Conservation (phyloP, 1,140 invertebrate genomes). For the Scylla paramamosain region DNA sequence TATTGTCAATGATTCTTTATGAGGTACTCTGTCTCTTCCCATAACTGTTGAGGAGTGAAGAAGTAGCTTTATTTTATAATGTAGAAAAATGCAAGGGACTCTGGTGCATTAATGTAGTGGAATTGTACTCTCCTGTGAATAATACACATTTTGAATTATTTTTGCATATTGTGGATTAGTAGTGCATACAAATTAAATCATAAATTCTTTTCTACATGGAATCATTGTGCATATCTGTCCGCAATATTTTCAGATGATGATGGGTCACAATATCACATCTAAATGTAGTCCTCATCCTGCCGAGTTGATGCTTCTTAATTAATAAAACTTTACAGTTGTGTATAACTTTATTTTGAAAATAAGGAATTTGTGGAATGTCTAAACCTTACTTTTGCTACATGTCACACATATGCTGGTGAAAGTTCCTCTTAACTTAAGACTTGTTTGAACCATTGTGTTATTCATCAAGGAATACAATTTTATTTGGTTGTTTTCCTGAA, state of each 20-base stretch:
- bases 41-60: background rate
- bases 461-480: background rate
- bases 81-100: background rate
- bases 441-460: background rate
- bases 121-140: background rate
- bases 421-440: constrained; percentile 12
- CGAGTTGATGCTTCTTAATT: background rate
- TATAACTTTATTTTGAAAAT: background rate
- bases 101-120: background rate
- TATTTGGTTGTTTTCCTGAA: too few relatives aligned
- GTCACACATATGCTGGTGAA: background rate
- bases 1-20: background rate
- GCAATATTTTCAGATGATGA: background rate
- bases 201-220: background rate
- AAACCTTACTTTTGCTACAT: background rate
- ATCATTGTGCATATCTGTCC: background rate
- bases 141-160: background rate
- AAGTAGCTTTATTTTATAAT: background rate
- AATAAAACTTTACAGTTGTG: background rate
- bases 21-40: background rate
- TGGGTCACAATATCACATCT: background rate
- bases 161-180: background rate
- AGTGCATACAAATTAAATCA: background rate
- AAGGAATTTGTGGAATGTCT: background rate
- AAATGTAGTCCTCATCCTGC: background rate